A percentile compares a stretch with the other conserved stretches of the same genome.
Conservation (phyloP, 1,140 invertebrate genomes). For the Lucilia cuprina region DNA sequence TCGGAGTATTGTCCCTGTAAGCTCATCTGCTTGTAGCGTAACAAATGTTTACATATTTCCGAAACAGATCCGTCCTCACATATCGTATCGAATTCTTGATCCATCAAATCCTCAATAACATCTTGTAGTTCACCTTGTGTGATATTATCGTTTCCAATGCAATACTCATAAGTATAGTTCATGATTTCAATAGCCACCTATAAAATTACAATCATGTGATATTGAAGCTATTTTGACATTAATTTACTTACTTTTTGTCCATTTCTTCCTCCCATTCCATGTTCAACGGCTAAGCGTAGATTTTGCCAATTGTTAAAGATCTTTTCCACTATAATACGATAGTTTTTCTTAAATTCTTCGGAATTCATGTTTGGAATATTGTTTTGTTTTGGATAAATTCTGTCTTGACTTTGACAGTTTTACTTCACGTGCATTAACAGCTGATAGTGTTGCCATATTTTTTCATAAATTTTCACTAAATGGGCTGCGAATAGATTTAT, state of each 20-base stretch:
- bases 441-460: not conserved
- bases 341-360: conserved; percentile 58
- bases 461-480: not conserved
- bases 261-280: conserved; percentile 71
- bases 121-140: conserved; percentile 67
- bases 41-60: conserved; percentile 64
- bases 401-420: not conserved
- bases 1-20: conserved; percentile 59
- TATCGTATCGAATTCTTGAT: conserved; percentile 71
- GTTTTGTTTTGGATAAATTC: conserved; percentile 25
- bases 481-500: too few relatives aligned
- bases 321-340: conserved; percentile 68
- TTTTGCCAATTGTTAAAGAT: conserved; percentile 73
- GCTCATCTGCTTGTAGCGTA: conserved; percentile 62
- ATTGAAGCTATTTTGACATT: not conserved
- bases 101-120: conserved; percentile 70
- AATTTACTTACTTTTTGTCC: conserved; percentile 66
- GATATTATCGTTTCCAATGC: conserved; percentile 66
- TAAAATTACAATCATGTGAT: not conserved
- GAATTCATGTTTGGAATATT: not conserved
- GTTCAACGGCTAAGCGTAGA: conserved; percentile 70
- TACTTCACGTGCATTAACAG: conserved; percentile 22
- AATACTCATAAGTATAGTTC: conserved; percentile 68
- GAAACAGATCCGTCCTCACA: conserved; percentile 71
- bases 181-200: conserved; percentile 69